Evolutionary conservation across 2,888 invertebrate species (phyloP), one percentile per base, ranked within the genome.

Genomic region (Adelphocoris suturalis): DNA sequence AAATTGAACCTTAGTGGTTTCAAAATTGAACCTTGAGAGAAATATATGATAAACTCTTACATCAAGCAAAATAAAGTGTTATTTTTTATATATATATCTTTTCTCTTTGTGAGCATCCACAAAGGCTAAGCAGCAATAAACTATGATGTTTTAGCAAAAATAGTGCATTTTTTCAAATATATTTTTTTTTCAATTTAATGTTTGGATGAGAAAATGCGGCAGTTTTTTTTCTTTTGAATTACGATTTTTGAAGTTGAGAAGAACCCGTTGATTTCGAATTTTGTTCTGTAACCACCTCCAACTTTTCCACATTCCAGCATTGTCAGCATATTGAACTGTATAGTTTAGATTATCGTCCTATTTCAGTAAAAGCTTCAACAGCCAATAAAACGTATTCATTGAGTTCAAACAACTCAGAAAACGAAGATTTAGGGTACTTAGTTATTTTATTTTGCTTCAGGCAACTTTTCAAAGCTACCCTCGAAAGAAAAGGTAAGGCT

Each of bases 61-160:
- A 19, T 78, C 47, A 78, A 46, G 37, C 78, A 78, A 78, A 78
- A 78, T 78, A 78, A 78, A 16, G 37, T 78, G 28, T 75, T 76
- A 14, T 78, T 19, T 9, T n/a, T 78, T 37, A 46, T 78, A 76
- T 37, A 37, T 37, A 37, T 37, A 5, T 46, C 28, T 28, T 27
- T 16, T 28, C 28, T 46, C 47, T 78, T 78, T 46, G 37, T 78
- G 37, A 47, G 37, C 37, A 47, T 4, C 2, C 78, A 78, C 46
- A 78, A 78, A 78, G 16, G 37, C 78, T 76, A 9, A 78, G 78
- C 46, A 46, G 37, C 47, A n/a, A 46, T 78, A 85, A 55, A 37
- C 19, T 27, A 55, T 85, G 37, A 27, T 85, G 48, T 85, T 57
- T 61, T 85, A 85, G 85, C 85, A 85, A 85, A 85, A 85, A 85